Base-by-base conservation (phyloP, 2,797 vertebrate genomes). In the Arrhamphus sclerolepis region DNA sequence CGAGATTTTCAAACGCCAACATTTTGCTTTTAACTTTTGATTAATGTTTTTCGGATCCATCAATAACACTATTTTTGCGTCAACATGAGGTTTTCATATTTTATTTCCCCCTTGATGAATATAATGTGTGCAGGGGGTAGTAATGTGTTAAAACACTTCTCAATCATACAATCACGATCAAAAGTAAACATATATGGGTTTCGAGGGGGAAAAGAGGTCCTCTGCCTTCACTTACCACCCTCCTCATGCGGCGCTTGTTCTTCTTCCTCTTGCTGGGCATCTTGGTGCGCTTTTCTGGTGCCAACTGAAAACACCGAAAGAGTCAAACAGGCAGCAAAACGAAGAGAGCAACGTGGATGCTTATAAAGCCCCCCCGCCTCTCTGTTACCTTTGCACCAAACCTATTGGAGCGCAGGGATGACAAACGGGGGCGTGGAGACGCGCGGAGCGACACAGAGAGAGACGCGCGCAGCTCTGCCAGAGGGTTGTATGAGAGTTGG, bases 261-360 rank as follows among this genome's bases (percentile, higher is more conserved):
- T 90, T 93, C 89, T 92, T 93, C 62, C 86, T 88, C 75, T 87
- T 93, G 89, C 91, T 92, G 29, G 92, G 92, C 92, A 93, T 93
- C 49, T 87, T 85, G 71, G 9, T 46, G 21, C 14, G 44, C 17
- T 62, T 77, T 8, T 31, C 14, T 63, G 80, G 7, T 31, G 55
- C 13, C 31, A 38, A 68, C 18, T 44, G 54, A 19, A 42, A 24
- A 41, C 19, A 51, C 7, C 9, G 20, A 46, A 66, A 18, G 57
- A 70, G 46, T 41, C 34, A 28, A 54, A 34, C n/a, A 50, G 54
- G 67, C 66, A 77, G 52, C 49, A 49, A 55, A 53, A 17, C 24
- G 11, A 43, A 21, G 16, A 0, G 69, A 14, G 66, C 39, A 48
- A 60, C 54, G 74, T 39, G 60, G 73, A 67, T 77, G 72, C 84